phyloP scores from a whole-genome alignment of 2,888 invertebrate species.

The Microplitis manilae region DNA sequence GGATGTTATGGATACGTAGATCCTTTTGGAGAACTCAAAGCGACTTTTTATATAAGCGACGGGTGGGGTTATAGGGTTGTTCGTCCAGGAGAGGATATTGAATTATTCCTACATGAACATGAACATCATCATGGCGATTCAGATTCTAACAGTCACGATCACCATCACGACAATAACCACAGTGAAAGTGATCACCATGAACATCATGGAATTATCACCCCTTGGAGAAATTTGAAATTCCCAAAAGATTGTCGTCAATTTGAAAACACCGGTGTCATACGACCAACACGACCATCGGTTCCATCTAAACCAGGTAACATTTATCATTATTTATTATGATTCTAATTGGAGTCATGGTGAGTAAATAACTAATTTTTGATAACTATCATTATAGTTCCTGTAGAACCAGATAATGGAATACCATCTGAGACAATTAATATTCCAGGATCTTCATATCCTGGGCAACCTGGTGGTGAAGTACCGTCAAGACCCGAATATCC shows the following conservation, averaged over 20 bases:
- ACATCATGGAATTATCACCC: slow-evolving; percentile 75
- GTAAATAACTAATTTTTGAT: no score
- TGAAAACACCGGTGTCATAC: slow-evolving; percentile 50
- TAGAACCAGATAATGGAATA: slow-evolving; percentile 43
- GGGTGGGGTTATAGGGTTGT: slow-evolving; percentile 84
- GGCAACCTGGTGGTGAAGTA: slow-evolving; percentile 39
- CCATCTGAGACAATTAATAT: slow-evolving; percentile 30
- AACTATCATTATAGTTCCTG: slow-evolving; percentile 4
- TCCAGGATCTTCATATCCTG: slow-evolving; percentile 54
- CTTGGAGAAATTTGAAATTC: slow-evolving; percentile 81
- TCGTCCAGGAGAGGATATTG: slow-evolving; percentile 79
- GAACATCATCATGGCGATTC: slow-evolving; percentile 55
- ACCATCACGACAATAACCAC: slow-evolving; percentile 49
- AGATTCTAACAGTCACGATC: slow-evolving; percentile 51
- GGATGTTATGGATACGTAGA: slow-evolving; percentile 87
- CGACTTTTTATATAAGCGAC: slow-evolving; percentile 85
- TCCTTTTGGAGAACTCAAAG: slow-evolving; percentile 78
- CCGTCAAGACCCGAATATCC: slow-evolving; percentile 23
- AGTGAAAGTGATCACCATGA: slow-evolving; percentile 62
- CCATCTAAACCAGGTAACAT: slow-evolving; percentile 18
- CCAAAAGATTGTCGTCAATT: slow-evolving; percentile 81
- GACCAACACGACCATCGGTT: slow-evolving; percentile 11
- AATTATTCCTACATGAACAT: slow-evolving; percentile 76
- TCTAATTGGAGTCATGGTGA: not conserved
- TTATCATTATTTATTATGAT: not conserved